These are phyloP conservation scores for Lysandra coridon DNA, from an alignment of 2,888 invertebrate species.

Conservation along the genomic window DNA sequence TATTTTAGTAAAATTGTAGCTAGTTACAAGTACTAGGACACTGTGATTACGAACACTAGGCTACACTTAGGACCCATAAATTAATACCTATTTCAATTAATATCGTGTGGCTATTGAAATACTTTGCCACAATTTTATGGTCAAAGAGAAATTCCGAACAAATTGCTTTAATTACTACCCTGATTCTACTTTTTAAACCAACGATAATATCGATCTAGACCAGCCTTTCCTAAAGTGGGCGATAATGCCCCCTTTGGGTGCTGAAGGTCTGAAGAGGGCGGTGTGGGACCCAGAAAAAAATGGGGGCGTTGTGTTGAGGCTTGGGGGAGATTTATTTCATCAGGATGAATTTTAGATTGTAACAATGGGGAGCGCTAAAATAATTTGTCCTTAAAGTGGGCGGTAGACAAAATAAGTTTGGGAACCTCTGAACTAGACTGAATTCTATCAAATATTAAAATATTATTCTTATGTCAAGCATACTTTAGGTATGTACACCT, in stretches of 20 bases:
- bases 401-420: no score
- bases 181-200: background rate
- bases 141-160: slow-evolving; percentile 19
- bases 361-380: no score
- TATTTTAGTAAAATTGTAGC: background rate
- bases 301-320: no score
- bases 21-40: background rate
- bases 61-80: slow-evolving; percentile 11
- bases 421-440: no score
- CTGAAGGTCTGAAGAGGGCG: no score
- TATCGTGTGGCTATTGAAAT: background rate
- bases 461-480: background rate
- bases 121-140: background rate
- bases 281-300: no score
- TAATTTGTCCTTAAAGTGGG: no score
- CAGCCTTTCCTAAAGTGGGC: no score
- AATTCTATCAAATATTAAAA: background rate
- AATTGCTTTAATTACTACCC: background rate
- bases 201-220: background rate
- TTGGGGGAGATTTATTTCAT: no score
- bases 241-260: no score
- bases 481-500: background rate
- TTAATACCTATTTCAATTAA: slow-evolving; percentile 23
- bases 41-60: slow-evolving; percentile 4
- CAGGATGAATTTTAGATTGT: no score